Evolutionary conservation across 2,888 invertebrate genomes (phyloP).

Genomic region (Megalurothrips usitatus): DNA sequence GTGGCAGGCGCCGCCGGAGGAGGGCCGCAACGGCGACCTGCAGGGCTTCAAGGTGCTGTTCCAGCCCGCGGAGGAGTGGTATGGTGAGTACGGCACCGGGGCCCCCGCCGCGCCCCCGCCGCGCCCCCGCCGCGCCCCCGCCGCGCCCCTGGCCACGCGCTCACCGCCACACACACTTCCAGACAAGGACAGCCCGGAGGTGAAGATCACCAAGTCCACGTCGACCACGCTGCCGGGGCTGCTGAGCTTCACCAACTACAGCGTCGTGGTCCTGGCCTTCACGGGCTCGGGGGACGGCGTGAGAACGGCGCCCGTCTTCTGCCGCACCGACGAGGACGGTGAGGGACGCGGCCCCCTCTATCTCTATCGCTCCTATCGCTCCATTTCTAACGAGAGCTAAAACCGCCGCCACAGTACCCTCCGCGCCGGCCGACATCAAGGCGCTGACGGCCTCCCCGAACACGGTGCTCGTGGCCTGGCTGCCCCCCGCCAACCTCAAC

Average conservation of each 20-base stretch:
- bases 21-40: slow-evolving; percentile 78
- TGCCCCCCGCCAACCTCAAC: slow-evolving; percentile 77
- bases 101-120: neutral
- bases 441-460: slow-evolving; percentile 80
- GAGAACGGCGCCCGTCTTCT: slow-evolving; percentile 74
- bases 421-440: slow-evolving; percentile 85
- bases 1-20: slow-evolving; percentile 76
- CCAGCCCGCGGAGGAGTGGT: slow-evolving; percentile 73
- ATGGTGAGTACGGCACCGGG: slow-evolving; percentile 67
- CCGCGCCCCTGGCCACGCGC: neutral
- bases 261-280: slow-evolving; percentile 82
- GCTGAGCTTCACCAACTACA: slow-evolving; percentile 85
- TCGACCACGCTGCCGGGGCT: slow-evolving; percentile 70
- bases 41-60: slow-evolving; percentile 82
- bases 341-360: slow-evolving; percentile 39
- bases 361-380: neutral
- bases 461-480: slow-evolving; percentile 84
- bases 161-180: slow-evolving; percentile 38
- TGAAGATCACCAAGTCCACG: slow-evolving; percentile 64
- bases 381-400: too few relatives aligned
- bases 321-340: slow-evolving; percentile 88
- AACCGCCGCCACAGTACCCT: slow-evolving; percentile 84
- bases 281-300: slow-evolving; percentile 87
- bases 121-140: neutral
- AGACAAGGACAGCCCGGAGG: slow-evolving; percentile 60